Evolutionary conservation across 2,797 vertebrate genomes (phyloP), one percentile per base, ranked within the genome.

Genomic region (Melanotaenia pygmaea): DNA sequence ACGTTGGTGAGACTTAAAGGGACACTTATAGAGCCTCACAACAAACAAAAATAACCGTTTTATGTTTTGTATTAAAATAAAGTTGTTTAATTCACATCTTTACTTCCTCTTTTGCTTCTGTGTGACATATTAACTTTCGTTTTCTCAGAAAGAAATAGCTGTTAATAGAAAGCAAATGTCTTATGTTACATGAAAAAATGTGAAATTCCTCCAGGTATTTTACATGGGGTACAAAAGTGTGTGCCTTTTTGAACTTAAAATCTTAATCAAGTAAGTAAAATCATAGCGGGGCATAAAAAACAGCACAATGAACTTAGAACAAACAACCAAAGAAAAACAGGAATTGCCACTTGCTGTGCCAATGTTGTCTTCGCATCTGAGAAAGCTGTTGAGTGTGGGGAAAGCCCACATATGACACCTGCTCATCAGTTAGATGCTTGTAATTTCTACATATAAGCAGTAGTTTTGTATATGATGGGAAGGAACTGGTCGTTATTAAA

Each of bases 361-460:
- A 91, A 78, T 70, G 60, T 78, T 64, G 70, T 59, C 78, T 64
- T 56, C 28, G 38, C 22, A 14, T 81, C 38, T 22, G 53, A 47
- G 8, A 54, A 75, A 59, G 26, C 22, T 30, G 77, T 58, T 4
- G 32, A n/a, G 26, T n/a, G 32, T 40, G 38, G 53, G 50, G 12
- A 13, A 1, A 35, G 30, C 45, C 65, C 64, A 59, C 58, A 28
- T 83, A 81, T 85, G 72, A 58, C 88, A 90, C 84, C 81, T 86
- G 83, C 83, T 77, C 58, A 84, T 92, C 87, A 88, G 76, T 89
- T 85, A 88, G 77, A 82, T 40, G 73, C 81, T 51, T 77, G 79
- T 89, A 79, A 88, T 89, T 79, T 78, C 63, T 86, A 67, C 63
- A 58, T 85, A 76, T 85, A 68, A 43, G 40, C 40, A 85, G 80